These are phyloP conservation scores for Pseudopleuronectes americanus DNA, from an alignment of 2,797 vertebrate species.

Conservation along the genomic window DNA sequence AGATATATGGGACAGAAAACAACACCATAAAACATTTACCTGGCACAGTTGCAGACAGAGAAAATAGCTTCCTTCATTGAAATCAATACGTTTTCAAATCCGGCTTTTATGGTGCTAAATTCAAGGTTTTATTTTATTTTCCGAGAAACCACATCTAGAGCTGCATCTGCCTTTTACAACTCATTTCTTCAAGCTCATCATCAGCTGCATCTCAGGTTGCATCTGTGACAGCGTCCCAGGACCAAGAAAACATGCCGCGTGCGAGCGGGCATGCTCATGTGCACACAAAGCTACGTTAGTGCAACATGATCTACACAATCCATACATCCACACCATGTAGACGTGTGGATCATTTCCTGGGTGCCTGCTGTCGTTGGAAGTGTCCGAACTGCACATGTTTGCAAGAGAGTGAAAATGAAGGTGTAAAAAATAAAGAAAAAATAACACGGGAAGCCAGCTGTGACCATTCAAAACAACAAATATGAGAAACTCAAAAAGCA, in stretches of 20 bases:
- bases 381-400: conserved; percentile 9
- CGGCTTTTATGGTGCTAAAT: not conserved
- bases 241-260: conserved; percentile 14
- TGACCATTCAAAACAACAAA: conserved; percentile 57
- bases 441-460: conserved; percentile 47
- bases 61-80: not conserved
- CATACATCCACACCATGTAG: not conserved
- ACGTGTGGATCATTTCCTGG: not conserved
- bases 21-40: conserved; percentile 13
- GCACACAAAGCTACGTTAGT: conserved; percentile 4
- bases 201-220: conserved; percentile 64
- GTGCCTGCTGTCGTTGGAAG: conserved; percentile 34
- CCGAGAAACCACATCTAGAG: not conserved
- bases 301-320: conserved; percentile 31
- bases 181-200: conserved; percentile 47
- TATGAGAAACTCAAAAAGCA: conserved; percentile 39
- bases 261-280: not conserved
- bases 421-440: conserved; percentile 3
- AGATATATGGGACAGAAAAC: not conserved
- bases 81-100: too few species aligned
- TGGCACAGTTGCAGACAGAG: not conserved
- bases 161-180: conserved; percentile 22
- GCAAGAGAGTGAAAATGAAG: conserved; percentile 3
- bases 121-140: not conserved
- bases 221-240: conserved; percentile 37